Base-by-base conservation (phyloP, 2,888 invertebrate genomes). In the Serripes groenlandicus region DNA sequence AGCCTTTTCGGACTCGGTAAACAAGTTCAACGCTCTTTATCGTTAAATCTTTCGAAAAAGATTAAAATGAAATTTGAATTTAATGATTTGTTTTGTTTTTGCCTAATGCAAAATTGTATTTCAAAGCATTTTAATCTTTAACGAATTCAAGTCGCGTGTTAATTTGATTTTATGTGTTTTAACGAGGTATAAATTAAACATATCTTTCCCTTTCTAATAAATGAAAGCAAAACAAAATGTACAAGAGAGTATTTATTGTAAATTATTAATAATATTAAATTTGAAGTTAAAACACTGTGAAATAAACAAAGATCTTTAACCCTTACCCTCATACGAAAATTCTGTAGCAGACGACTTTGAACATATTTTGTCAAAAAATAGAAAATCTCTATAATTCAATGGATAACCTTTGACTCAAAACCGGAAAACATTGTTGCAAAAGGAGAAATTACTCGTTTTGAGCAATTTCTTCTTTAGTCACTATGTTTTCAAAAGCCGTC, bases 41-140 rank as follows among this genome's bases (percentile, higher is more conserved):
- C 66, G 9, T 28, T 42, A 42, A 66, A 66, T 66, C 66, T 66
- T 23, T 23, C 21, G 23, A 26, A 37, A 66, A 37, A 56, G 23
- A 66, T 26, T 66, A 37, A 37, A 66, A 66, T 66, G 66, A 66
- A 66, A 66, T 66, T 66, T 66, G 66, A 66, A 66, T 42, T 66
- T 66, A 66, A 66, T 66, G 66, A 66, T 42, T 26, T 21, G 49
- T 62, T 62, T 62, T 66, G 66, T 66, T 66, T 66, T 42, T 66
- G 35, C 66, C 66, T 35, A 42, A 42, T 66, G 26, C n/a, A 66
- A 66, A 42, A 2, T 26, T 3, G 56, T 42, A 28, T 34, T 66
- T 66, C 26, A 66, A 66, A 37, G 66, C 21, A 42, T 42, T 66
- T 21, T 28, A 42, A 42, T 66, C 42, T 66, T 66, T 42, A 66